Base-by-base conservation (phyloP, 2,113 vertebrate genomes). In the Accipiter cooperii region DNA sequence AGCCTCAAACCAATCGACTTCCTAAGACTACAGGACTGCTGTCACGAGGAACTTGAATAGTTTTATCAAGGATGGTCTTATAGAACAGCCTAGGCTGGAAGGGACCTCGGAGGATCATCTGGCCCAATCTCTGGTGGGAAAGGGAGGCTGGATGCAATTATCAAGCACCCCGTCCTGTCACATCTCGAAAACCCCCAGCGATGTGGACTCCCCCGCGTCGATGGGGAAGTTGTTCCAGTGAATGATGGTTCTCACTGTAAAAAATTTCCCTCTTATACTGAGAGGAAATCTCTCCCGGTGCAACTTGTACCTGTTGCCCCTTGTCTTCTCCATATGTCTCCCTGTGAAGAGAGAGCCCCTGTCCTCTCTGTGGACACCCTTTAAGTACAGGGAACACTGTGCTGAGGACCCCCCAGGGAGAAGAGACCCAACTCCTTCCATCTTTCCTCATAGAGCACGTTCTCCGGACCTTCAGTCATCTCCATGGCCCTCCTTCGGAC, bases 141-240 rank as follows among this genome's bases (percentile, higher is more conserved):
- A 29, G 36, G 34, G n/a, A 64, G 25, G 2, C 36, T 51, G 26
- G 28, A 34, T 24, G 12, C 60, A 20, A 25, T 38, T 65, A n/a
- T 5, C 2, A 8, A 66, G 60, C 28, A 46, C 44, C 16, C 38
- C 11, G 15, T 44, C 21, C 42, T 4, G 0, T 29, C 42, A 33
- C 0, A 0, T 38, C 66, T 22, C 29, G 19, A 52, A 58, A 73
- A 12, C 3, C 19, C 25, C 6, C 31, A 33, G 40, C 1, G 1
- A 57, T 13, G 21, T 64, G 42, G 25, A 36, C 29, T 26, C 42
- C 19, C 29, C 28, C 19, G 17, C 0, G 0, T 65, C 9, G 36
- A 18, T 40, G 68, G 60, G 8, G 46, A 73, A 13, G 33, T 34
- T 66, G 34, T 60, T 80, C 49, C 60, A 80, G 22, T 8, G 51